Percentiles rank a stretch among this genome's conserved stretches.
These are phyloP conservation scores for Threskiornis aethiopicus DNA, from an alignment of 2,797 vertebrate species.

Conservation along the genomic window DNA sequence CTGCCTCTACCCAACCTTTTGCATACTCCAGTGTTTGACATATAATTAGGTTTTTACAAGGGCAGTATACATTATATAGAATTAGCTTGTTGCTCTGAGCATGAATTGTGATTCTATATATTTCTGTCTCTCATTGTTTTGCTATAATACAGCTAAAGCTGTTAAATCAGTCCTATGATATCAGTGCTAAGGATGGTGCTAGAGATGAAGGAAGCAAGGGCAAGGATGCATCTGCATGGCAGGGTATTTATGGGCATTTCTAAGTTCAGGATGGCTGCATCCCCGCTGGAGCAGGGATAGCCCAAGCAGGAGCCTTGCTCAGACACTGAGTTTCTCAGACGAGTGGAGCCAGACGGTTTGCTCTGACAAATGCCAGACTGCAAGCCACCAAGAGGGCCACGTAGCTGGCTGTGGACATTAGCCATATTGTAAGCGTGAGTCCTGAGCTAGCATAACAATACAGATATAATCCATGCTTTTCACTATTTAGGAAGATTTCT, in stretches of 20 bases:
- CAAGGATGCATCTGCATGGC: not conserved
- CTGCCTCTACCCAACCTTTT: not conserved
- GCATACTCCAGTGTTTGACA: not conserved
- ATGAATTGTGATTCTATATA: not conserved
- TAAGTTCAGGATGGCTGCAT: not conserved
- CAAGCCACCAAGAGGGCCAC: accelerated
- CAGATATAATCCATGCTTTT: not conserved
- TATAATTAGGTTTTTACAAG: not conserved
- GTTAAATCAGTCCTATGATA: not conserved
- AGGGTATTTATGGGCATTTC: not conserved
- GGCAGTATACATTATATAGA: not conserved
- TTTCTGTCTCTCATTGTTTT: not conserved
- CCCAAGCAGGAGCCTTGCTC: not conserved
- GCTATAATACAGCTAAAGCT: not conserved
- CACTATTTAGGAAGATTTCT: not conserved
- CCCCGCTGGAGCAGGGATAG: not conserved
- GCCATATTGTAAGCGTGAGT: not conserved
- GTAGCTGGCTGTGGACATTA: not conserved
- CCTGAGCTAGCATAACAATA: not conserved
- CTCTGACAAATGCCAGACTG: not conserved
- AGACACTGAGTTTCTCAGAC: not conserved
- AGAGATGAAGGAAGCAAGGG: not conserved
- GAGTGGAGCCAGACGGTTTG: not conserved
- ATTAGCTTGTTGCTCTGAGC: not conserved
- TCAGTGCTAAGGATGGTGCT: not conserved